Conservation (phyloP, 2,888 invertebrate genomes). For the Achlya flavicornis region DNA sequence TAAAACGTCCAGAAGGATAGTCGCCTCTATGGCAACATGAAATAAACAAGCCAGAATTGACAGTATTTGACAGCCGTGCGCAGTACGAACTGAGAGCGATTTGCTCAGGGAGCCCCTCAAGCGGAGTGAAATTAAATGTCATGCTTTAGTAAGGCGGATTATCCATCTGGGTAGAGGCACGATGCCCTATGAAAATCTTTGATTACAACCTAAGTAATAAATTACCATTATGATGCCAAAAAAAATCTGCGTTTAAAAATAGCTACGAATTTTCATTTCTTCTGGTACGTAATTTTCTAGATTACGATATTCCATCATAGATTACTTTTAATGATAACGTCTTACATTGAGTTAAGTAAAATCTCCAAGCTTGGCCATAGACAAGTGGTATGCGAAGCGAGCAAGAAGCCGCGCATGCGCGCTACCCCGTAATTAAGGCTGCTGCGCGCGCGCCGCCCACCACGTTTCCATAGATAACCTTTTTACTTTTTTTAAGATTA, state of each 20-base stretch:
- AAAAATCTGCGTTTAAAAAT: constrained; percentile 17
- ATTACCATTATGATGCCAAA: not conserved
- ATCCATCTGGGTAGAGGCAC: too few species aligned
- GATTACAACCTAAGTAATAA: too few species aligned
- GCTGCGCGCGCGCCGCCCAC: constrained; percentile 69
- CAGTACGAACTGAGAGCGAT: too few species aligned
- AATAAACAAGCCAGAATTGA: too few species aligned
- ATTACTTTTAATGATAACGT: constrained; percentile 38
- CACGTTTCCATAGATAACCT: constrained; percentile 49
- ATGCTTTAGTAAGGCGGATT: too few species aligned
- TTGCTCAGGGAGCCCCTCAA: too few species aligned
- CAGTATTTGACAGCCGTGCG: too few species aligned
- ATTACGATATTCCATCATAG: constrained; percentile 22
- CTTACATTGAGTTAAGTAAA: constrained; percentile 26
- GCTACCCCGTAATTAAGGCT: constrained; percentile 71
- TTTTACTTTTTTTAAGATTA: constrained; percentile 38
- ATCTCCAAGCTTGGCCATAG: constrained; percentile 18
- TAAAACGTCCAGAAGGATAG: too few species aligned
- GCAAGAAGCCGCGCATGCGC: constrained; percentile 43
- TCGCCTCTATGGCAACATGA: too few species aligned
- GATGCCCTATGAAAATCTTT: too few species aligned
- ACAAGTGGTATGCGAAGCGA: constrained; percentile 11
- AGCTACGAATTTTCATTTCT: not conserved
- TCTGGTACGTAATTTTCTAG: constrained; percentile 8
- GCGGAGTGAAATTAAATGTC: too few species aligned